Conservation (phyloP, 2,113 vertebrate genomes). For the Rhegmatorhina hoffmannsi region DNA sequence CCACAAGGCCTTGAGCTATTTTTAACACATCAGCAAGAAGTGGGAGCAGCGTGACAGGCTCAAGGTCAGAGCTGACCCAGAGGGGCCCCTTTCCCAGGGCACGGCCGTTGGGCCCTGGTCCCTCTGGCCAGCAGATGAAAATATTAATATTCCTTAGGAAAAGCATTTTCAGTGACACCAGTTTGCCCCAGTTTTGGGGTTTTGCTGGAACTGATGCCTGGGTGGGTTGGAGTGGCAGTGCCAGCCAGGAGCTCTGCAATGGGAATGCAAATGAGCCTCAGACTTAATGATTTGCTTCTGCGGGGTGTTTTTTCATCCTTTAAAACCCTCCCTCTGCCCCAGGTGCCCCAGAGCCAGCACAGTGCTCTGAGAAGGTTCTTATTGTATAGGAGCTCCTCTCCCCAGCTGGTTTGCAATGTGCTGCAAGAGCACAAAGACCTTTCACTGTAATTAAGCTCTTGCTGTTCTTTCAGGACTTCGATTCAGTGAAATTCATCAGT, state of each 20-base stretch:
- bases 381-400: neutral
- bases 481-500: neutral
- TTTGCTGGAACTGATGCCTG: neutral
- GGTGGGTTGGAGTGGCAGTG: neutral
- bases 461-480: neutral
- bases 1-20: neutral
- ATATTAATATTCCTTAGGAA: neutral
- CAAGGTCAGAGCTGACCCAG: accelerated
- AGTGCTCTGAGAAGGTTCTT: neutral
- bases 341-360: neutral
- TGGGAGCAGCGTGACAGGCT: accelerated
- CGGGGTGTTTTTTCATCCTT: neutral
- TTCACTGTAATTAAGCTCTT: neutral
- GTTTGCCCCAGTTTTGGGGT: neutral
- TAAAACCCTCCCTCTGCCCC: neutral
- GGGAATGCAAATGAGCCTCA: neutral
- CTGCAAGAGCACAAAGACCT: neutral
- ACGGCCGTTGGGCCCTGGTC: accelerated
- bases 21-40: neutral
- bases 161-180: neutral
- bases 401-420: conserved; percentile 3
- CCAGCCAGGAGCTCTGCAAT: neutral
- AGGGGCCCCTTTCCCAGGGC: neutral
- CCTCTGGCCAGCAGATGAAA: neutral
- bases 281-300: neutral